Evolutionary conservation across 92 coral and sea anemone species (phyloP).

Genomic region (Palythoa heliodiscus): DNA sequence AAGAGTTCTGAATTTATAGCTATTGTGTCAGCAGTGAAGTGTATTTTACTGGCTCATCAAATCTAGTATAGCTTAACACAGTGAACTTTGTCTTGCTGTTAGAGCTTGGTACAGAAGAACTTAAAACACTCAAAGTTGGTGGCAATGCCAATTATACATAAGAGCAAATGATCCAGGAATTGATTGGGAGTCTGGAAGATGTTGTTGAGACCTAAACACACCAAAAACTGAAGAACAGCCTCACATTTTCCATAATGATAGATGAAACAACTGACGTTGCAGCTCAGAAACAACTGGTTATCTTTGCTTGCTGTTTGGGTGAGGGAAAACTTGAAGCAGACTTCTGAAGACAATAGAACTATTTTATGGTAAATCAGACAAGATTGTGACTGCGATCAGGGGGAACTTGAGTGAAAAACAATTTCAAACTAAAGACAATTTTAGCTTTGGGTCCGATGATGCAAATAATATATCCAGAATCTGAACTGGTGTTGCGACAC

Average conservation of each 20-base stretch:
- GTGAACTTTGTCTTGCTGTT: conserved; percentile 50
- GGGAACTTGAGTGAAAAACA: conserved; percentile 38
- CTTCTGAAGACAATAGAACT: conserved; percentile 44
- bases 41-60: conserved; percentile 46
- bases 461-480: conserved; percentile 51
- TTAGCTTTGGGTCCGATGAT: conserved; percentile 54
- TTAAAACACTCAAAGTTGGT: conserved; percentile 23
- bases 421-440: conserved; percentile 37
- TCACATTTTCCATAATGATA: conserved; percentile 26
- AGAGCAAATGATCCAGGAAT: conserved; percentile 44
- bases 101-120: conserved; percentile 31
- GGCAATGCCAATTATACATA: conserved; percentile 45
- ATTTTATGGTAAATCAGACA: conserved; percentile 42
- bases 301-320: background rate
- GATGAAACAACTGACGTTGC: conserved; percentile 51
- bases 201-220: conserved; percentile 25
- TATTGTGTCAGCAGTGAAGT: conserved; percentile 29
- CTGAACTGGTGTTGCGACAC: conserved; percentile 42
- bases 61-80: conserved; percentile 36
- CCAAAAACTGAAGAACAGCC: conserved; percentile 23
- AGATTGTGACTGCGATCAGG: conserved; percentile 42
- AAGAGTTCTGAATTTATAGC: conserved; percentile 19
- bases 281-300: conserved; percentile 24
- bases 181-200: conserved; percentile 15
- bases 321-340: conserved; percentile 17